phyloP scores from a whole-genome alignment of 2,888 invertebrate genomes.

The Caenorhabditis zanzibari region DNA sequence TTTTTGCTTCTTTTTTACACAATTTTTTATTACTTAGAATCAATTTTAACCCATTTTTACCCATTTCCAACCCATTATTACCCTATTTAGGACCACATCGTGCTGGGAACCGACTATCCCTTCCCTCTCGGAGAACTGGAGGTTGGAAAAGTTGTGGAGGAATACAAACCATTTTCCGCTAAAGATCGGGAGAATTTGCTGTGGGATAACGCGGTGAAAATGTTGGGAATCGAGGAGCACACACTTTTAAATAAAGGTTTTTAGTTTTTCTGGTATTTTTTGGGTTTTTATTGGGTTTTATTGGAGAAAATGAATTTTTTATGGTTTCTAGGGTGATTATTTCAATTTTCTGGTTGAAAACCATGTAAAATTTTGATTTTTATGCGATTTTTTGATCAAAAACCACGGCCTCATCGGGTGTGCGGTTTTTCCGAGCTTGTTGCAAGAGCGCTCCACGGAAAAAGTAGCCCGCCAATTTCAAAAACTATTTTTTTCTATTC shows the following conservation, averaged over 20 bases:
- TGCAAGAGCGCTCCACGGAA: too few relatives aligned
- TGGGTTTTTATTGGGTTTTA: neutral
- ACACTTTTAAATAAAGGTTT: conserved; percentile 42
- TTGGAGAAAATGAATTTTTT: neutral
- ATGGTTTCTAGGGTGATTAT: neutral
- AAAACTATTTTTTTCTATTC: too few relatives aligned
- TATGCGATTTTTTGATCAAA: neutral
- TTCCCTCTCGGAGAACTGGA: conserved; percentile 86
- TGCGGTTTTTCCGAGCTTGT: too few relatives aligned
- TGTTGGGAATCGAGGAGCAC: conserved; percentile 73
- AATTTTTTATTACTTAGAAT: neutral
- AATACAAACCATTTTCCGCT: conserved; percentile 48
- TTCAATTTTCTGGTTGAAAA: neutral
- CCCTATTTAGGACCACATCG: conserved; percentile 84
- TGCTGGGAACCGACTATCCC: conserved; percentile 86
- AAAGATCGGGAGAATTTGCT: conserved; percentile 70
- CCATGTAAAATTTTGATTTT: neutral
- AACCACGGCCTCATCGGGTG: too few relatives aligned
- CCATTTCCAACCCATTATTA: neutral
- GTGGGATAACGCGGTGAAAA: conserved; percentile 77
- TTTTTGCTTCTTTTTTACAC: conserved; percentile 8
- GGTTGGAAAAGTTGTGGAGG: conserved; percentile 71
- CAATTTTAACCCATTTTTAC: neutral
- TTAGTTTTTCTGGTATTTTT: conserved; percentile 9
- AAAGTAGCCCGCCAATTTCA: too few relatives aligned